Base-by-base conservation (phyloP, 2,888 invertebrate genomes). In the Myopa tessellatipennis region DNA sequence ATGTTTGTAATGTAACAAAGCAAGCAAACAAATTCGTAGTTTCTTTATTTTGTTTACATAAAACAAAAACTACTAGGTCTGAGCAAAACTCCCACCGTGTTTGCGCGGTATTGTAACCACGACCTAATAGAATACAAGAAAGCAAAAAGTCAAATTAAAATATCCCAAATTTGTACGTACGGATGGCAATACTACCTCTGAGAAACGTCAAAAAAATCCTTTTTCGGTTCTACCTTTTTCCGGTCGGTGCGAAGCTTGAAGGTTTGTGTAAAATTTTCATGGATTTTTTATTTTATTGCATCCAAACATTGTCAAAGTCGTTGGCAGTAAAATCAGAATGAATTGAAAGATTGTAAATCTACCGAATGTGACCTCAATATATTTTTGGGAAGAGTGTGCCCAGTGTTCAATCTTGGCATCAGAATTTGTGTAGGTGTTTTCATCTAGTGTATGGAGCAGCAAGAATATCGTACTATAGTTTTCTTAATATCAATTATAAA, bases 191-290 rank as follows among this genome's bases (percentile, higher is more conserved):
- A 71, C 79, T 72, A 16, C 26, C n/a, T 8, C 38, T 6, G 6
- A 12, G 3, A 84, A 84, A 86, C 83, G 85, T 87, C 86, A 86
- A 83, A 85, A 84, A 83, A 81, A 85, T 83, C 83, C 84, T 85
- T 87, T 85, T 85, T 80, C 80, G 81, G 81, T 81, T 84, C 85
- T 83, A 80, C 86, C 87, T 88, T 85, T 87, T 88, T 88, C 88
- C 88, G 88, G 88, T 88, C 85, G 84, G 86, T 85, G 84, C 85
- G 83, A 83, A 85, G 85, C 86, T 86, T 88, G 88, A 88, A 86
- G 87, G 88, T 88, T 84, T 82, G 79, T 81, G 79, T 55, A 73
- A 78, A 80, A 81, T 80, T 80, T 83, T 79, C 77, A 60, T 74
- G 71, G 77, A 83, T 83, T 82, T 81, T 81, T 74, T 81, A 86